phyloP scores from a whole-genome alignment of 1,140 invertebrate species.

The Dendrolimus kikuchii region DNA sequence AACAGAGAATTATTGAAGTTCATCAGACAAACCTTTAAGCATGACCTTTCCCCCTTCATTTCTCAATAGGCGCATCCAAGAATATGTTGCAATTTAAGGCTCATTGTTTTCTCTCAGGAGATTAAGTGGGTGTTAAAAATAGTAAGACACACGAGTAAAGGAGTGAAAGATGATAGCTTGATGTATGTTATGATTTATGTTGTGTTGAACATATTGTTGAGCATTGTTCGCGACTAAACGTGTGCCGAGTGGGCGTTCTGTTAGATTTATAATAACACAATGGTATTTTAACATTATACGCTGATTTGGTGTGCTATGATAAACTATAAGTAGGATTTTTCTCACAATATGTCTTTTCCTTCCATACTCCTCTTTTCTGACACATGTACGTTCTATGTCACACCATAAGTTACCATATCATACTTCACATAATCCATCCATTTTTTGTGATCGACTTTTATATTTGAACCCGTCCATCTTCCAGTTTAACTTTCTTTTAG shows the following conservation, averaged over 20 bases:
- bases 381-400: too few relatives aligned
- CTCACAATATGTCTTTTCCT: too few relatives aligned
- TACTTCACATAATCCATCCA: too few relatives aligned
- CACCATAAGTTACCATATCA: too few relatives aligned
- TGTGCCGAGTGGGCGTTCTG: slow-evolving; percentile 43
- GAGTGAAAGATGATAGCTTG: slow-evolving; percentile 54
- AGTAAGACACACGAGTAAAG: slow-evolving; percentile 49
- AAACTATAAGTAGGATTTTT: not conserved
- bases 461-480: too few relatives aligned
- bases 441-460: too few relatives aligned
- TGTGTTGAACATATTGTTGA: slow-evolving; percentile 46
- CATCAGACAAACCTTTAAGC: too few relatives aligned
- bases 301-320: slow-evolving; percentile 6
- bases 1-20: too few relatives aligned
- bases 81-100: slow-evolving; percentile 13
- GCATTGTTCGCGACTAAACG: slow-evolving; percentile 40
- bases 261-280: slow-evolving; percentile 55
- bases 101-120: slow-evolving; percentile 46
- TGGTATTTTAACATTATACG: slow-evolving; percentile 16
- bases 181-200: slow-evolving; percentile 61
- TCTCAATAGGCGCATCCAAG: too few relatives aligned
- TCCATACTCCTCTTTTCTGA: too few relatives aligned
- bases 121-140: slow-evolving; percentile 69
- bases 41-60: too few relatives aligned
- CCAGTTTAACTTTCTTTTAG: too few relatives aligned